These are phyloP conservation scores for Penaeus vannamei DNA, from an alignment of 1,140 invertebrate species.

Conservation along the genomic window DNA sequence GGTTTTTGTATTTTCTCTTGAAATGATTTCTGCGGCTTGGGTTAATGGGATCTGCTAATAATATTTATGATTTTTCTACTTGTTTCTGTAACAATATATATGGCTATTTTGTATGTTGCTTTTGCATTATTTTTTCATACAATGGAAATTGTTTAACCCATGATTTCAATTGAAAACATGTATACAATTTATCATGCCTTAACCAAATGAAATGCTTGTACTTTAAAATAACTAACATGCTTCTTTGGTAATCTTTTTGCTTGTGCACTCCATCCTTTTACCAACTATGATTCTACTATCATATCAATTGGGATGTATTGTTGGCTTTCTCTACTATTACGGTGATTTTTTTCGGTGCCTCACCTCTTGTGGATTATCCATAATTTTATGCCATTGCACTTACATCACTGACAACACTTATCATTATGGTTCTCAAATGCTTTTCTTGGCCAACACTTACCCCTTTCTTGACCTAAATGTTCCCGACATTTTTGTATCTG, in stretches of 20 bases:
- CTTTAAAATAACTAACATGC: too few species aligned
- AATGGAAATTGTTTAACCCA: too few species aligned
- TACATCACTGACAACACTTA: not conserved
- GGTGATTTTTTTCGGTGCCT: not conserved
- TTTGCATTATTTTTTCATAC: too few species aligned
- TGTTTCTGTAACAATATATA: too few species aligned
- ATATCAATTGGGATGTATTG: not conserved
- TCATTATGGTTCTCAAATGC: not conserved
- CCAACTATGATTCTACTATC: not conserved
- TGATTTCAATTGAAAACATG: too few species aligned
- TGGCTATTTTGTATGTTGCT: too few species aligned
- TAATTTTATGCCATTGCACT: not conserved
- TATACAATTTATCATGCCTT: too few species aligned
- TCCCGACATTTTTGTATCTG: conserved; percentile 9
- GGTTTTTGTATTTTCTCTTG: not conserved
- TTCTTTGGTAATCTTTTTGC: too few species aligned
- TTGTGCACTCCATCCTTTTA: too few species aligned
- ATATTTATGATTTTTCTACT: not conserved
- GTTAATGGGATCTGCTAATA: not conserved
- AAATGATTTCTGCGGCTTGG: not conserved
- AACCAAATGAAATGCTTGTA: too few species aligned
- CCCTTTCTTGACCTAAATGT: not conserved
- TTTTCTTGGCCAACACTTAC: not conserved
- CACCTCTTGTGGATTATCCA: not conserved
- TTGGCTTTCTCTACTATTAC: not conserved